Percentiles rank a stretch among this genome's conserved stretches.
Evolutionary conservation across 2,797 vertebrate species (phyloP).

Genomic region (Gymnoscopelus braueri): DNA sequence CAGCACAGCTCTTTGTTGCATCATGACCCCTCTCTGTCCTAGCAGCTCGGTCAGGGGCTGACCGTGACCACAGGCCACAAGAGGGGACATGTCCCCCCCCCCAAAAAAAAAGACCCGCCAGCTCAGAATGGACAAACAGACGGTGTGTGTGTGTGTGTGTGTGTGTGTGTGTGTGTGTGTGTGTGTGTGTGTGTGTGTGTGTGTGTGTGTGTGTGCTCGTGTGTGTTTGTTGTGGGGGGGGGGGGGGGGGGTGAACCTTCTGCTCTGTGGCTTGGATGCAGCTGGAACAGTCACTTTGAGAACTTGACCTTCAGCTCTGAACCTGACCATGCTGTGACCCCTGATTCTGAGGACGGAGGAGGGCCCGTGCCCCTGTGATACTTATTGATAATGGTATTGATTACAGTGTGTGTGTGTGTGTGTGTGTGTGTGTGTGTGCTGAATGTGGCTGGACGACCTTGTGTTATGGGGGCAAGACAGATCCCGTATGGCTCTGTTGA

Average conservation of each 20-base stretch:
- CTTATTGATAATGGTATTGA: slow-evolving; percentile 79
- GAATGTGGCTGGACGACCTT: slow-evolving; percentile 44
- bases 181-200: too few species aligned
- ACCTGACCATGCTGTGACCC: slow-evolving; percentile 45
- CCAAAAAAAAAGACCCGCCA: slow-evolving; percentile 67
- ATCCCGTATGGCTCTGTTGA: slow-evolving; percentile 55
- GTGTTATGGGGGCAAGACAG: slow-evolving; percentile 50
- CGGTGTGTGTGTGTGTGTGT: slow-evolving; percentile 31
- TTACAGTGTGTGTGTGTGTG: slow-evolving; percentile 46
- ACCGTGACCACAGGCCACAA: slow-evolving; percentile 65
- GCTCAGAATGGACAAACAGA: slow-evolving; percentile 68
- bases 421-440: slow-evolving; percentile 12
- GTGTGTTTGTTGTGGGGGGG: too few species aligned
- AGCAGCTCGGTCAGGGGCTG: slow-evolving; percentile 55
- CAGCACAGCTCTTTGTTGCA: slow-evolving; percentile 72
- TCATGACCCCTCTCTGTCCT: slow-evolving; percentile 32
- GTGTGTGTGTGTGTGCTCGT: too few species aligned
- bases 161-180: not conserved
- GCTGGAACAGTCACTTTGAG: slow-evolving; percentile 74
- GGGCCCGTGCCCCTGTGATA: slow-evolving; percentile 48
- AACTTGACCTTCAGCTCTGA: slow-evolving; percentile 80
- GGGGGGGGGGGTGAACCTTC: slow-evolving; percentile 50
- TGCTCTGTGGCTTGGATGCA: slow-evolving; percentile 71
- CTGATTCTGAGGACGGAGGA: slow-evolving; percentile 44
- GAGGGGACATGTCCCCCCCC: slow-evolving; percentile 37